phyloP scores from a whole-genome alignment of 2,113 vertebrate genomes.

The Lampris megalopsis region DNA sequence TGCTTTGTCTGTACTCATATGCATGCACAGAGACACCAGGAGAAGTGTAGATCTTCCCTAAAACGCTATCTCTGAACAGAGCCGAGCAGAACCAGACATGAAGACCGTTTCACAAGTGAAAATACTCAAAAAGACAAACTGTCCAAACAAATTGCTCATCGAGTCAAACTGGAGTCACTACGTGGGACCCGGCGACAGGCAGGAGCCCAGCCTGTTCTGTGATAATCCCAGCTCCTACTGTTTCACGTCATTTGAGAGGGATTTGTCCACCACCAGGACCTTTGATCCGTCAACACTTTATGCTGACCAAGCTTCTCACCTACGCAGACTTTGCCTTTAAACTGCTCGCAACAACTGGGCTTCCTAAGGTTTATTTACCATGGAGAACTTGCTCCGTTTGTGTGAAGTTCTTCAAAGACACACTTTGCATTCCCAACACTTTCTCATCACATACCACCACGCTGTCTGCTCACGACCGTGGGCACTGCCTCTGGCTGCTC shows the following conservation, averaged over 20 bases:
- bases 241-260: conserved; percentile 12
- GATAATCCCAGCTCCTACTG: not conserved
- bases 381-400: conserved; percentile 1
- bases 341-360: conserved; percentile 24
- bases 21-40: too few relatives aligned
- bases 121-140: not conserved
- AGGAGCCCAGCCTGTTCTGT: not conserved
- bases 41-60: not conserved
- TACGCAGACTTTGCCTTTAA: conserved; percentile 27
- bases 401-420: not conserved
- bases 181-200: not conserved
- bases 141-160: too few relatives aligned
- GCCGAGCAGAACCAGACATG: not conserved
- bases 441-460: not conserved
- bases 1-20: too few relatives aligned
- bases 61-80: too few relatives aligned
- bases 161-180: not conserved
- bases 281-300: conserved; percentile 22
- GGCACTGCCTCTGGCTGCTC: too few relatives aligned
- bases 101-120: not conserved
- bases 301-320: conserved; percentile 29
- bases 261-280: conserved; percentile 22
- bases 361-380: conserved; percentile 3
- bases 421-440: not conserved
- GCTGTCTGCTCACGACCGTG: too few relatives aligned